Base-by-base conservation (phyloP, 2,113 vertebrate genomes). In the Salvelinus fontinalis region DNA sequence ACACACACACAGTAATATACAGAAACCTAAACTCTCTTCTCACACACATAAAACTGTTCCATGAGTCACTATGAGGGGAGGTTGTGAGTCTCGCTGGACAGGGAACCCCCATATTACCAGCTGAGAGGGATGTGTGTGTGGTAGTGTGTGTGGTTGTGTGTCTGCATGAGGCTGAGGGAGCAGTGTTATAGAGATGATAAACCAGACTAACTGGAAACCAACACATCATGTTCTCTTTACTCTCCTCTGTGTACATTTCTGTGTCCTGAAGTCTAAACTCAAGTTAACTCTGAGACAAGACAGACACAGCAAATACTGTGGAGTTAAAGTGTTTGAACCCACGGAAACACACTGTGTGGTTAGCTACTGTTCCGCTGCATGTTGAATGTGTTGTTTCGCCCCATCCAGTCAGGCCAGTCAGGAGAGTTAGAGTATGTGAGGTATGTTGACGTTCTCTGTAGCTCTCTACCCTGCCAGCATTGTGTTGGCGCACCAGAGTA, bases 91-190 rank as follows among this genome's bases (percentile, higher is more conserved):
- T 72, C 39, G 2, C 39, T 9, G 39, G 39, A 78, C 73, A 73
- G 77, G 71, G 70, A n/a, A 39, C 22, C 34, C 34, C 34, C 80
- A 8, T 66, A 66, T 31, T 5, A 31, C 31, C 31, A 31, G 31
- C 31, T 31, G 31, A 31, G 31, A 31, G 31, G 31, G 31, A 0
- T 5, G 4, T 31, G 31, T 31, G 29, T 31, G 26, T 27, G 26
- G 26, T 27, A 2, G 31, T 31, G 31, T 31, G 29, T 31, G 4
- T 31, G 31, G 5, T 7, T 69, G 34, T 44, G 67, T 68, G 67
- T 44, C 3, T 80, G 82, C 78, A 81, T 75, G 71, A 79, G 83
- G 71, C 65, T 82, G 77, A 79, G 77, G 85, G 86, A 82, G 75
- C 75, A 77, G 75, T 82, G 81, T 84, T 73, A 34, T 9, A 69